Percentiles rank a stretch among this genome's conserved stretches.
These are phyloP conservation scores for Hydrozoanthus tunicans DNA, from an alignment of 64 coral and sea anemone genomes.

Conservation along the genomic window DNA sequence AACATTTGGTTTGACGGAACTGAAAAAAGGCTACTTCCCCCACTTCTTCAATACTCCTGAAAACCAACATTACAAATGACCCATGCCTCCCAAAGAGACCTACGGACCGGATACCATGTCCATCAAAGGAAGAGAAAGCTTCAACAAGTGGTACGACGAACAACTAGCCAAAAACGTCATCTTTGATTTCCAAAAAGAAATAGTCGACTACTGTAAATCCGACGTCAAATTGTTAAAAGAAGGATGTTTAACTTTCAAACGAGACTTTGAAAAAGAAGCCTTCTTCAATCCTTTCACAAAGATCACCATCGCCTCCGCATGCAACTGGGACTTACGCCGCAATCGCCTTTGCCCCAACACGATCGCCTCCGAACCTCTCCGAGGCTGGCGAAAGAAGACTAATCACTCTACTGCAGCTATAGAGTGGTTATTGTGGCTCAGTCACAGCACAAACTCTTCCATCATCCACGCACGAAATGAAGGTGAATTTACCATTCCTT, in stretches of 20 bases:
- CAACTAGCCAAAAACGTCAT: background rate
- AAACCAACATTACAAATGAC: constrained; percentile 13
- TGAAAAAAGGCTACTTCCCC: too few species aligned
- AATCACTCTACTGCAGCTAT: background rate
- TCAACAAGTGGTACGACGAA: constrained; percentile 19
- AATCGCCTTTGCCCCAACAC: background rate
- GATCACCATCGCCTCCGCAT: background rate
- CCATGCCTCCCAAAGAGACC: background rate
- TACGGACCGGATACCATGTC: constrained; percentile 25
- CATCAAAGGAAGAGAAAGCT: background rate
- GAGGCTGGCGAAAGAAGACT: background rate
- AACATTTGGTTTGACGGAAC: background rate
- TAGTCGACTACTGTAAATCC: too few species aligned
- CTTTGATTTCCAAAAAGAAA: background rate
- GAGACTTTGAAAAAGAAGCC: background rate
- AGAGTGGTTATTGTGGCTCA: background rate
- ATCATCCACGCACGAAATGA: background rate
- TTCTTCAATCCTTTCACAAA: too few species aligned
- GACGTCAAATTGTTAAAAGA: background rate
- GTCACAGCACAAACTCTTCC: background rate
- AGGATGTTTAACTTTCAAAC: background rate
- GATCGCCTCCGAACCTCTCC: too few species aligned
- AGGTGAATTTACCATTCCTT: background rate
- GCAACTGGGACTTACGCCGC: background rate
- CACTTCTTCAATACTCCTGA: background rate